Conservation (phyloP, 2,113 vertebrate species). For the Rhinoderma darwinii region DNA sequence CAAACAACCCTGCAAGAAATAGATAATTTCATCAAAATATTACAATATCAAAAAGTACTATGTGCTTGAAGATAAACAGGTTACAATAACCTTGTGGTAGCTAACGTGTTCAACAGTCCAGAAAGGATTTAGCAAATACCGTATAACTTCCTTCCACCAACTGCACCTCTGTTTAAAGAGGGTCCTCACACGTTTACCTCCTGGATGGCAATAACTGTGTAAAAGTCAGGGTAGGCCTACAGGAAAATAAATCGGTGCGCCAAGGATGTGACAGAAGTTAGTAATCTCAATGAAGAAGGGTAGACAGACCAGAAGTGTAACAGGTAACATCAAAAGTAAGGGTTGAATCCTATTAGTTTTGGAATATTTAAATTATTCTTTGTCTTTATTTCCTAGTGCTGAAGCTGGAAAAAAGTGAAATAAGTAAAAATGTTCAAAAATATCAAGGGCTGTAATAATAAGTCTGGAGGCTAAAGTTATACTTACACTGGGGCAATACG, state of each 20-base stretch:
- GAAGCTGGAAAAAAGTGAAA: no score
- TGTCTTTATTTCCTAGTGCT: no score
- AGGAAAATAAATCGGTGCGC: background rate
- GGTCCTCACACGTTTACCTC: background rate
- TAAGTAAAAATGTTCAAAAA: no score
- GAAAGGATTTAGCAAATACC: conserved; percentile 48
- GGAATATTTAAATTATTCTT: no score
- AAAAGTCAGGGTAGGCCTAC: background rate
- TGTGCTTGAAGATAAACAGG: conserved; percentile 47
- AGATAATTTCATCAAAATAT: conserved; percentile 33
- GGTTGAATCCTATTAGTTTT: no score
- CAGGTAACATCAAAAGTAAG: no score
- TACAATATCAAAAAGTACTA: background rate
- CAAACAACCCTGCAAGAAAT: background rate
- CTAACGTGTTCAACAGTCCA: conserved; percentile 51
- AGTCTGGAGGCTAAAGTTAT: no score
- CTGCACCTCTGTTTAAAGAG: background rate
- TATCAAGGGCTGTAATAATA: no score
- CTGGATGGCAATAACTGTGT: background rate
- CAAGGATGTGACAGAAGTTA: background rate
- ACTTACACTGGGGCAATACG: no score
- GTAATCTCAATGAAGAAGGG: background rate
- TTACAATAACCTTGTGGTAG: conserved; percentile 55
- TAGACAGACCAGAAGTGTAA: no score
- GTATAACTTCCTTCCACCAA: background rate